A percentile compares a stretch with the other conserved stretches of the same genome.
Conservation (phyloP, 2,113 vertebrate species). For the Saguinus imperator region DNA sequence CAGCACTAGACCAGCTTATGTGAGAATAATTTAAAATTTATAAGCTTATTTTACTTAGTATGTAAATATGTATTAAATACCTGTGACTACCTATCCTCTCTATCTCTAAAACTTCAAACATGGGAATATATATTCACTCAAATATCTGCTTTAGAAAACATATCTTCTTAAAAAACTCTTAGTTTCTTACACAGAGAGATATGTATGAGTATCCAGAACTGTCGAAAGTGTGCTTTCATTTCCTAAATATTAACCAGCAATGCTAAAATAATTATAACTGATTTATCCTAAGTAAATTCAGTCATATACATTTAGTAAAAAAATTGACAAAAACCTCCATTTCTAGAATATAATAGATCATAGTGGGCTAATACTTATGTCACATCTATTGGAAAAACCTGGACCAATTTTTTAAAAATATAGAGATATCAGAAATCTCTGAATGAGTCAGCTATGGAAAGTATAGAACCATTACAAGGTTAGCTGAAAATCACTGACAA, state of each 20-base stretch:
- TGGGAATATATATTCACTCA: not conserved
- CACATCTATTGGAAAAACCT: not conserved
- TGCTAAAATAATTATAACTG: not conserved
- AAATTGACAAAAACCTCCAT: not conserved
- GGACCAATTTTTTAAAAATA: not conserved
- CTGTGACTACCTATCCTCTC: not conserved
- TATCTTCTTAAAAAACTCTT: not conserved
- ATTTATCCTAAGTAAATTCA: not conserved
- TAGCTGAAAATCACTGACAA: not conserved
- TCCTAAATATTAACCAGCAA: not conserved
- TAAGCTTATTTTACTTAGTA: not conserved
- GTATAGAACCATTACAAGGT: not conserved
- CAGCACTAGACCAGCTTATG: not conserved
- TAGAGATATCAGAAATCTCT: not conserved
- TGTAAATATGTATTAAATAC: not conserved
- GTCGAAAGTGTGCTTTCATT: not conserved
- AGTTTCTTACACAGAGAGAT: not conserved
- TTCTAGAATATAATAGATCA: not conserved
- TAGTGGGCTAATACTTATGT: not conserved
- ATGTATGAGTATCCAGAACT: not conserved
- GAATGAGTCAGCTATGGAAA: not conserved
- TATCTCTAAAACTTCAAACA: not conserved
- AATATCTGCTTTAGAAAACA: not conserved
- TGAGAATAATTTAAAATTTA: not conserved
- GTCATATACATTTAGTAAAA: not conserved